Base-by-base conservation (phyloP, 1,140 invertebrate species). In the Pseudomyrmex concolor region DNA sequence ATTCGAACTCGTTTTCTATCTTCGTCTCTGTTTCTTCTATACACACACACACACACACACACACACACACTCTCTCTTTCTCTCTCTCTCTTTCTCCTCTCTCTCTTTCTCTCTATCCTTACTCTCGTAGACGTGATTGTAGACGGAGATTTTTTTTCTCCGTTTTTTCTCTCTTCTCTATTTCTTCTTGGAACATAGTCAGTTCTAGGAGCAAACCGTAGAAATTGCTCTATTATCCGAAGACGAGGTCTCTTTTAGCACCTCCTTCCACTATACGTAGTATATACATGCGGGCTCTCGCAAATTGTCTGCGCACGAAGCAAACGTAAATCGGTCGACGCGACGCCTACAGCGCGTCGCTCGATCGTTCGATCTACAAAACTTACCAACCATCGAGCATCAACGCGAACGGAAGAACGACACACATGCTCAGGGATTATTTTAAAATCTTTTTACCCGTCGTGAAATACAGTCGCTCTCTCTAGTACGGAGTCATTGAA, bases 351-450 rank as follows among this genome's bases (percentile, higher is more conserved):
- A 13, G 50, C 5, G 1, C 34, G 34, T 34, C 17, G 19, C n/a
- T 34, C 43, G 13, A 51, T 64, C 19, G 74, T 51, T 64, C 54
- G 5, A 66, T 72, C 19, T 43, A 12, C 13, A 13, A 19, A 68
- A 62, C 34, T 15, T 19, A 45, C 45, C 34, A 34, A 34, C 34
- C 13, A 19, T 66, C 70, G 48, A 62, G 4, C 19, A 50, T 62
- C 48, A 54, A 43, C 50, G 45, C 17, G 55, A 51, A 17, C 13
- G 48, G n/a, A 54, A 50, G 48, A 83, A 64, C 43, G 63, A 60
- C 51, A 59, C 59, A 59, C 54, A 54, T 71, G 66, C 84, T 86
- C 84, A 86, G 83, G 84, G 84, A 86, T 84, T 84, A 84, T 59
- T 72, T n/a, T 19, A 84, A 80, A 66, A 66, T 80, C 19, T 50